Percentiles rank a stretch among this genome's conserved stretches.
phyloP scores from a whole-genome alignment of 2,888 invertebrate genomes.

The Lasius platythorax region DNA sequence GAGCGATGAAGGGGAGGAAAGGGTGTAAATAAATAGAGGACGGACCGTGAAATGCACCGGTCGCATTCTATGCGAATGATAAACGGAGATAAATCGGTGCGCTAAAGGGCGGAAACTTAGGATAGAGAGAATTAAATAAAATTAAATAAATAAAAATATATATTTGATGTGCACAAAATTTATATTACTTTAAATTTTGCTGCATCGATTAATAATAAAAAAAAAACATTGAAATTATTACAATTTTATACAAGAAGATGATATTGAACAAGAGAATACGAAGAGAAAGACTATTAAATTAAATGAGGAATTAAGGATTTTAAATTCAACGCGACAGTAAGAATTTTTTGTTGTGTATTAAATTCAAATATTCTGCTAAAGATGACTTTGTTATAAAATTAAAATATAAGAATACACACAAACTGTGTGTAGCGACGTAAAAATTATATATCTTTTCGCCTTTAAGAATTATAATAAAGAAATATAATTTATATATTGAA shows the following conservation, averaged over 20 bases:
- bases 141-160: neutral
- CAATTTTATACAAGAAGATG: neutral
- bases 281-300: neutral
- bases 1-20: constrained; percentile 15
- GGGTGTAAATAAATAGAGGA: constrained; percentile 34
- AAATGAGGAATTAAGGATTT: neutral
- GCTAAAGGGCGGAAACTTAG: neutral
- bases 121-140: neutral
- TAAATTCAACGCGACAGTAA: neutral
- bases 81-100: constrained; percentile 12
- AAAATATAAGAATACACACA: too few relatives aligned
- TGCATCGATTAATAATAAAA: too few relatives aligned
- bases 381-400: too few relatives aligned
- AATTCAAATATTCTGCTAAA: too few relatives aligned
- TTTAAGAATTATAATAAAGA: too few relatives aligned
- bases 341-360: too few relatives aligned
- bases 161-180: neutral
- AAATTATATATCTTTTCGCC: too few relatives aligned
- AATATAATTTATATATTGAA: too few relatives aligned
- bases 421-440: too few relatives aligned
- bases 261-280: neutral
- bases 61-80: constrained; percentile 14
- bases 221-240: constrained; percentile 3
- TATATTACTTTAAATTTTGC: neutral
- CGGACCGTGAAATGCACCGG: constrained; percentile 12